Conservation (phyloP, 2,888 invertebrate genomes). For the Argyresthia goedartella region DNA sequence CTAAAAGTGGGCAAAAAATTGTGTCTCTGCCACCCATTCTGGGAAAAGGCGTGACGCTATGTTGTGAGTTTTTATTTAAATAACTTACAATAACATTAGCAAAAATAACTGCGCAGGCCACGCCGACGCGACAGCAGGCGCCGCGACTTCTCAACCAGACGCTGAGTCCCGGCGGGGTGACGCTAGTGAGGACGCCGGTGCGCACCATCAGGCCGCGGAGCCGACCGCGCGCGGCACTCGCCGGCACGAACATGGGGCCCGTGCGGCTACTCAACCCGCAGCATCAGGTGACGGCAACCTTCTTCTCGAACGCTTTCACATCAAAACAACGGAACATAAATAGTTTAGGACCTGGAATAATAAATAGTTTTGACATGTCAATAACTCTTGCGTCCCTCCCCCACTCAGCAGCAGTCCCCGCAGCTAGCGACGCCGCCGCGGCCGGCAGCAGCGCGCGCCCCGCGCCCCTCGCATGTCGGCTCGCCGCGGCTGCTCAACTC, state of each 20-base stretch:
- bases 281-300: too few species aligned
- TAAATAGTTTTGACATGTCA: too few species aligned
- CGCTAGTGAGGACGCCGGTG: constrained; percentile 10
- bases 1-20: too few species aligned
- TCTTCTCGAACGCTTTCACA: too few species aligned
- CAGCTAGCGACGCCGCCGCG: constrained; percentile 15
- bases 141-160: constrained; percentile 49
- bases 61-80: too few species aligned
- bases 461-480: constrained; percentile 21
- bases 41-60: too few species aligned
- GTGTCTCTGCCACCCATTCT: too few species aligned
- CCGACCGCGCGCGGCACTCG: constrained; percentile 1
- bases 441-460: constrained; percentile 17
- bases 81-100: too few species aligned
- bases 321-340: too few species aligned
- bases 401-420: neutral
- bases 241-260: neutral
- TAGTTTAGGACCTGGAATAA: too few species aligned
- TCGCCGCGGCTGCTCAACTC: constrained; percentile 19
- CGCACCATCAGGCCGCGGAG: constrained; percentile 4
- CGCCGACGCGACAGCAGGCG: constrained; percentile 29
- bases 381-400: too few species aligned
- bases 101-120: too few species aligned
- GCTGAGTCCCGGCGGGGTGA: constrained; percentile 22
- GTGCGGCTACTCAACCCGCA: constrained; percentile 5